Evolutionary conservation across 35 echinoderm and acorn worm genomes (phyloP).

Genomic region (Nesometra sesokonis): DNA sequence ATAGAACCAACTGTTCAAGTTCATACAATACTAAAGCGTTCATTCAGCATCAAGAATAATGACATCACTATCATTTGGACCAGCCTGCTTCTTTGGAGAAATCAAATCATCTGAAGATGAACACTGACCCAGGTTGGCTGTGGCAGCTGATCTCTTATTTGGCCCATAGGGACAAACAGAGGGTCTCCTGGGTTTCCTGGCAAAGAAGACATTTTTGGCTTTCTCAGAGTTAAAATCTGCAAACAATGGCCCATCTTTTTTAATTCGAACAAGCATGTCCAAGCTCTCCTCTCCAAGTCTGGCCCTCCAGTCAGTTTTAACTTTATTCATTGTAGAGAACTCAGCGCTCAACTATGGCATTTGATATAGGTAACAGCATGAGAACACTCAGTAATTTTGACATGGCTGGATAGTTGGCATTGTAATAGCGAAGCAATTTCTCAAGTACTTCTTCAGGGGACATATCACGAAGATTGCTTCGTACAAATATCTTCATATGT

Average conservation of each 20-base stretch:
- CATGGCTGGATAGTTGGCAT: constrained; percentile 7
- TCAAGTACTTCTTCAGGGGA: neutral
- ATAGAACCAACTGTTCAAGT: too few relatives aligned
- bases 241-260: constrained; percentile 22
- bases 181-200: too few relatives aligned
- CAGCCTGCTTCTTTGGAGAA: too few relatives aligned
- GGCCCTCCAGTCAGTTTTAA: constrained; percentile 35
- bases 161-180: too few relatives aligned
- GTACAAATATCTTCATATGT: constrained; percentile 6
- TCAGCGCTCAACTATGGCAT: constrained; percentile 34
- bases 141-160: too few relatives aligned
- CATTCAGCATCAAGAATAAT: too few relatives aligned
- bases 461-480: neutral
- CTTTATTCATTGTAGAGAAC: constrained; percentile 22
- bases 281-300: neutral
- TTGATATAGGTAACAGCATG: constrained; percentile 20
- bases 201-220: constrained; percentile 2
- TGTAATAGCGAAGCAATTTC: neutral
- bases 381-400: constrained; percentile 1
- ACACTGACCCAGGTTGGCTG: too few relatives aligned
- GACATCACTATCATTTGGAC: too few relatives aligned
- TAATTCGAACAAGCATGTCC: constrained; percentile 22
- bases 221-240: constrained; percentile 2
- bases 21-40: too few relatives aligned
- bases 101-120: too few relatives aligned